These are phyloP conservation scores for Hippocampus comes DNA, from an alignment of 2,113 vertebrate species.

Conservation along the genomic window DNA sequence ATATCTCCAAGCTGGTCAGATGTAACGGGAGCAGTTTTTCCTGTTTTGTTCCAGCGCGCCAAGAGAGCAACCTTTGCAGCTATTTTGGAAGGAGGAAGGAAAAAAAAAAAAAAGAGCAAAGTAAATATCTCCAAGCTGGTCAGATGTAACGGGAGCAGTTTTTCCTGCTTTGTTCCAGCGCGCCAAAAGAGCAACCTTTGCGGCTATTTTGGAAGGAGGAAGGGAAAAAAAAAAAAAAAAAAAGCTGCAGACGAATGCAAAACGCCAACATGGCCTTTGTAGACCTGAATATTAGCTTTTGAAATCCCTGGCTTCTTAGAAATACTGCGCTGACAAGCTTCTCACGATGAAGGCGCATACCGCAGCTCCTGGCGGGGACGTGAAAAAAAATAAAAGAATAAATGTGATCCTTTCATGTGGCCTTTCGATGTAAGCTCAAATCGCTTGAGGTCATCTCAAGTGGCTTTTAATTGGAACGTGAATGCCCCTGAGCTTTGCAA, in stretches of 20 bases:
- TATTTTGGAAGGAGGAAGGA: not conserved
- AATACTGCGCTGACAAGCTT: constrained; percentile 43
- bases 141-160: not conserved
- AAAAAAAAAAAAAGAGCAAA: too few species aligned
- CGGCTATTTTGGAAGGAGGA: not conserved
- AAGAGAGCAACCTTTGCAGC: not conserved
- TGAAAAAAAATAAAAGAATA: constrained; percentile 2
- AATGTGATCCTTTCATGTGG: not conserved
- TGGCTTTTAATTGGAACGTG: not conserved
- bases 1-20: not conserved
- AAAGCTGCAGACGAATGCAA: constrained; percentile 11
- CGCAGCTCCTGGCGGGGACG: constrained; percentile 14
- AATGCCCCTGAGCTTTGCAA: not conserved
- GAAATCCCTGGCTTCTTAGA: constrained; percentile 38
- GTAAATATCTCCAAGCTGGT: not conserved
- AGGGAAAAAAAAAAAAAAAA: not conserved
- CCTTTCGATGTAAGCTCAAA: not conserved
- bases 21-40: not conserved
- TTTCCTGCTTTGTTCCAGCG: not conserved
- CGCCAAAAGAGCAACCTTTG: not conserved
- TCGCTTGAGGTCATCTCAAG: not conserved
- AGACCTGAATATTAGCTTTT: constrained; percentile 34
- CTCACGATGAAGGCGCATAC: constrained; percentile 19
- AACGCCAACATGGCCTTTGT: constrained; percentile 35
- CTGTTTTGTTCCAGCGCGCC: not conserved